Evolutionary conservation across 2,888 invertebrate species (phyloP).

Genomic region (Macaria liturata): DNA sequence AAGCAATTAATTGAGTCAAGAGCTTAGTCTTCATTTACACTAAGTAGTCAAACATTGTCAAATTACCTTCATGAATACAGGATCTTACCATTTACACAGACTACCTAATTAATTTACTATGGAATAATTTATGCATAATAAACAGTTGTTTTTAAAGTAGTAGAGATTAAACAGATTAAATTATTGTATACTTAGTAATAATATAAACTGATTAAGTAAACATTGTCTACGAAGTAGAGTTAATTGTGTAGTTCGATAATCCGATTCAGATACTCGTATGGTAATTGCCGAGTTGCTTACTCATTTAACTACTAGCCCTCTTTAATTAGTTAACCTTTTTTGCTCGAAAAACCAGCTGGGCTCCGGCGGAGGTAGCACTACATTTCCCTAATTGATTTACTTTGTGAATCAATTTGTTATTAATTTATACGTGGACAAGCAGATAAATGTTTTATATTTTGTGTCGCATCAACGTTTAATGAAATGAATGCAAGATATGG

Average conservation of each 20-base stretch:
- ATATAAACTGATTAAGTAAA: slow-evolving; percentile 32
- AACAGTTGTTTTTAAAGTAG: too few species aligned
- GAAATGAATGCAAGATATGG: too few species aligned
- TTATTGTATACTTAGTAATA: slow-evolving; percentile 33
- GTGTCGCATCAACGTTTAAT: too few species aligned
- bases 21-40: slow-evolving; percentile 20
- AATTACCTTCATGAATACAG: slow-evolving; percentile 21
- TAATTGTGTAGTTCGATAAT: slow-evolving; percentile 62
- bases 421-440: slow-evolving; percentile 3
- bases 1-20: slow-evolving; percentile 10
- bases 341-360: slow-evolving; percentile 23
- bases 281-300: slow-evolving; percentile 51
- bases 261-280: slow-evolving; percentile 52
- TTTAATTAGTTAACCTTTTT: slow-evolving; percentile 47
- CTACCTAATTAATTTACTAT: slow-evolving; percentile 3
- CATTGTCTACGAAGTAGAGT: slow-evolving; percentile 51
- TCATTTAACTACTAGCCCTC: slow-evolving; percentile 46
- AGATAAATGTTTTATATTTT: not conserved
- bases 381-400: slow-evolving; percentile 19
- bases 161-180: slow-evolving; percentile 16
- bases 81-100: slow-evolving; percentile 19
- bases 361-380: slow-evolving; percentile 26
- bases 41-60: slow-evolving; percentile 17
- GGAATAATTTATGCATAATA: too few species aligned
- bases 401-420: slow-evolving; percentile 15